These are phyloP conservation scores for Atta colombica DNA, from an alignment of 1,140 invertebrate genomes.

Conservation along the genomic window DNA sequence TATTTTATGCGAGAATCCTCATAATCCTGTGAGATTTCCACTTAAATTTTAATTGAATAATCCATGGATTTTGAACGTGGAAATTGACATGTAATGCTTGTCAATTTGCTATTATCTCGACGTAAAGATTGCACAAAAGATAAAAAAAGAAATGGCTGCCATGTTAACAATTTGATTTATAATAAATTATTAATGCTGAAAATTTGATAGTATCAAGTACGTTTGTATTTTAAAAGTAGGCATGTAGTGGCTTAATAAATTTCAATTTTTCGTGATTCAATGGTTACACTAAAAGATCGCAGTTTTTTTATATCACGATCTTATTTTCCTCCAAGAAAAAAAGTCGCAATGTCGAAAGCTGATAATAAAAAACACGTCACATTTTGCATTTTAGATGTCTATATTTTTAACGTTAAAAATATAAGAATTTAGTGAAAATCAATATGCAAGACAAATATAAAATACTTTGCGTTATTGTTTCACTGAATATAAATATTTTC, in stretches of 20 bases:
- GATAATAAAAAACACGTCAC: background rate
- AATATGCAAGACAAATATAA: slow-evolving; percentile 21
- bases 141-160: background rate
- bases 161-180: background rate
- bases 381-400: background rate
- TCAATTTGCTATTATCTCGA: background rate
- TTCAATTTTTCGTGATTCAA: background rate
- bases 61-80: background rate
- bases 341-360: background rate
- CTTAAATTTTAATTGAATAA: slow-evolving; percentile 22
- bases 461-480: slow-evolving; percentile 15
- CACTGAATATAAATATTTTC: slow-evolving; percentile 48
- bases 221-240: background rate
- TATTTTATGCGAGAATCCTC: background rate
- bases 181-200: background rate
- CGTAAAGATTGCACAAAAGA: background rate
- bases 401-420: background rate
- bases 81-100: background rate
- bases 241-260: background rate
- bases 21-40: background rate
- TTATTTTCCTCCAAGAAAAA: background rate
- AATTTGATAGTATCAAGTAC: background rate
- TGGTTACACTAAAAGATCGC: background rate
- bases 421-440: slow-evolving; percentile 5
- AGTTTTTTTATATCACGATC: background rate